Conservation (phyloP, 92 coral and sea anemone genomes). For the Palythoa grandiflora region DNA sequence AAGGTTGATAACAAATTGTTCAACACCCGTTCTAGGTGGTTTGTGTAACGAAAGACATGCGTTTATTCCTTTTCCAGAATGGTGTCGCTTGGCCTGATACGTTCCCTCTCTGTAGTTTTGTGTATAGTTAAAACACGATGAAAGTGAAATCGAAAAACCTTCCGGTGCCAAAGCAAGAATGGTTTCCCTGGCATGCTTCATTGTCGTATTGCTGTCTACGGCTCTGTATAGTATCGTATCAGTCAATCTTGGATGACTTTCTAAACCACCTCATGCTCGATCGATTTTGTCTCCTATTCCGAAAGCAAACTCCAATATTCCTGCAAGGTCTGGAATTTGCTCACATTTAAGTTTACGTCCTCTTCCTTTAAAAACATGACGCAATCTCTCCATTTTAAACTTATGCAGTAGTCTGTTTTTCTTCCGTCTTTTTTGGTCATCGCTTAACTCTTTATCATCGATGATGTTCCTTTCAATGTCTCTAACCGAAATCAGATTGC, state of each 20-base stretch:
- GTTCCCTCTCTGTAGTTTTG: conserved; percentile 70
- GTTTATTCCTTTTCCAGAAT: conserved; percentile 68
- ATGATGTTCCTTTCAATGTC: not conserved
- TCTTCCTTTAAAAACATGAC: conserved; percentile 68
- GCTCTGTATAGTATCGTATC: conserved; percentile 64
- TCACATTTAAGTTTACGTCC: conserved; percentile 64
- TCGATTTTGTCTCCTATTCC: conserved; percentile 62
- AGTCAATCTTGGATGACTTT: conserved; percentile 75
- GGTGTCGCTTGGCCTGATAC: conserved; percentile 79
- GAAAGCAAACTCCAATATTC: conserved; percentile 69
- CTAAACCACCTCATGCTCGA: conserved; percentile 65
- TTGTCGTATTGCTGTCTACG: conserved; percentile 62
- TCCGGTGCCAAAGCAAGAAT: conserved; percentile 64
- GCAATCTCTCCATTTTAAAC: conserved; percentile 61
- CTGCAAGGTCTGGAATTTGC: conserved; percentile 74
- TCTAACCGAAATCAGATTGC: not conserved
- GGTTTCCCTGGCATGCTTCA: conserved; percentile 68
- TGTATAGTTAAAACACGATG: conserved; percentile 75
- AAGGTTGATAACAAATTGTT: conserved; percentile 66
- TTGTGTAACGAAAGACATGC: conserved; percentile 72
- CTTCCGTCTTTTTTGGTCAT: conserved; percentile 50
- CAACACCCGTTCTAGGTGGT: conserved; percentile 73
- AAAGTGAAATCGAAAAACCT: conserved; percentile 60
- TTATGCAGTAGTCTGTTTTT: conserved; percentile 50
- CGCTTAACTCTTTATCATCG: conserved; percentile 4